Percentiles rank a stretch among this genome's conserved stretches.
Conservation (phyloP, 2,113 vertebrate genomes). For the Ranitomeya variabilis region DNA sequence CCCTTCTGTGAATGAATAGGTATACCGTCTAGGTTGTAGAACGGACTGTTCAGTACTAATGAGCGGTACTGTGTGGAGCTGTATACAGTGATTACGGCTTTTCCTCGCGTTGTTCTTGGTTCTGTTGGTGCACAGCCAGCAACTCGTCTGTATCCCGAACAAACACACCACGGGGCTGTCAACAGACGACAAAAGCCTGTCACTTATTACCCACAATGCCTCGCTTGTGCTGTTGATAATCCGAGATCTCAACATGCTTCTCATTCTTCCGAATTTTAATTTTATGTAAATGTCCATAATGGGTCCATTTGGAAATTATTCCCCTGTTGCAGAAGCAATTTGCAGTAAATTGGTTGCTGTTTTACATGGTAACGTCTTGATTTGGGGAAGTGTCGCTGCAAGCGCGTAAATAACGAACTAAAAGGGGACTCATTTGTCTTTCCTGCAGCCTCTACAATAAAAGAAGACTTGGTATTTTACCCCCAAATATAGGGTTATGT, state of each 20-base stretch:
- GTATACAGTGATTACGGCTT: neutral
- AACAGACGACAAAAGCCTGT: constrained; percentile 4
- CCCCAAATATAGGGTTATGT: neutral
- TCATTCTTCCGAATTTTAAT: constrained; percentile 38
- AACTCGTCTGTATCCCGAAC: neutral
- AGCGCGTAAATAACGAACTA: constrained; percentile 25
- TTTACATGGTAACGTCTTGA: constrained; percentile 40
- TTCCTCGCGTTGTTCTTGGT: constrained; percentile 8
- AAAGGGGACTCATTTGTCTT: neutral
- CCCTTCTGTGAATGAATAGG: neutral
- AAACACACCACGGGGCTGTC: constrained; percentile 10
- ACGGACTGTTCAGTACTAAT: neutral
- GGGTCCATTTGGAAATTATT: constrained; percentile 53
- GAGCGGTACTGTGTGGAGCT: neutral
- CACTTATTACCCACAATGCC: constrained; percentile 35
- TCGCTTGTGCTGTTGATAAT: neutral
- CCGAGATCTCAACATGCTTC: constrained; percentile 21
- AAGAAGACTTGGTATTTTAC: neutral
- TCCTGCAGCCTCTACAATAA: neutral
- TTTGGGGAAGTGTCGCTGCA: constrained; percentile 7
- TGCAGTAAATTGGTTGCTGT: constrained; percentile 46
- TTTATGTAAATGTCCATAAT: constrained; percentile 54
- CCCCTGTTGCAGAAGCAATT: constrained; percentile 52
- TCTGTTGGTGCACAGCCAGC: constrained; percentile 5
- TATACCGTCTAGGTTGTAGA: neutral